These are phyloP conservation scores for Brachylomia viminalis DNA, from an alignment of 2,888 invertebrate genomes.

Conservation along the genomic window DNA sequence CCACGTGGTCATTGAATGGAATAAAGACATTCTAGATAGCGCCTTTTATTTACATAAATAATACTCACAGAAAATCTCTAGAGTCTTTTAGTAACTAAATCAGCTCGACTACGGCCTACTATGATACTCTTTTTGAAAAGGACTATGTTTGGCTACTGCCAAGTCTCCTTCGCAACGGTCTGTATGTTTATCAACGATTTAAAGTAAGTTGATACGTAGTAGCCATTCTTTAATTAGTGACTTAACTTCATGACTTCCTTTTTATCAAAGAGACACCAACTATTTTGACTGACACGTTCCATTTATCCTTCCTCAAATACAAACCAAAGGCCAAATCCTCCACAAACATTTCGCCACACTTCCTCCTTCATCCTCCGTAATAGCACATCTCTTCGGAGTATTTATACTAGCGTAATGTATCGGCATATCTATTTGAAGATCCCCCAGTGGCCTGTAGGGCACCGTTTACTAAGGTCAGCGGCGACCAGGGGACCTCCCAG, in stretches of 20 bases:
- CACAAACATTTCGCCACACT: constrained; percentile 33
- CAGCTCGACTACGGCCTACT: background rate
- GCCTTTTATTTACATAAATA: background rate
- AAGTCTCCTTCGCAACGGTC: background rate
- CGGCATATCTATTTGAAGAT: constrained; percentile 48
- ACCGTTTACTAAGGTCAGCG: constrained; percentile 71
- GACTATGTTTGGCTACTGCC: background rate
- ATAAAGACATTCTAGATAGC: background rate
- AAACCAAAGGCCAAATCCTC: constrained; percentile 31
- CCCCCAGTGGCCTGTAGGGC: constrained; percentile 48
- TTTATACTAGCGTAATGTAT: constrained; percentile 58
- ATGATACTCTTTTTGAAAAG: background rate
- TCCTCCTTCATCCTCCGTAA: constrained; percentile 30
- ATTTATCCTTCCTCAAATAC: background rate
- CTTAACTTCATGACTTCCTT: background rate
- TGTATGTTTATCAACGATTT: background rate
- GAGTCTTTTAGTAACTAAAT: background rate
- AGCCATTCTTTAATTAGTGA: no score
- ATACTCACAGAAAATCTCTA: background rate
- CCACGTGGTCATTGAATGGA: background rate
- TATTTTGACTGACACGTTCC: background rate
- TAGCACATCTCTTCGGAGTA: constrained; percentile 55
- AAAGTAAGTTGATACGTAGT: background rate
- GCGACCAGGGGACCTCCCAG: constrained; percentile 70
- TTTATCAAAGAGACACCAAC: background rate